Conservation (phyloP, 2,113 vertebrate species). For the Anoura caudifer region DNA sequence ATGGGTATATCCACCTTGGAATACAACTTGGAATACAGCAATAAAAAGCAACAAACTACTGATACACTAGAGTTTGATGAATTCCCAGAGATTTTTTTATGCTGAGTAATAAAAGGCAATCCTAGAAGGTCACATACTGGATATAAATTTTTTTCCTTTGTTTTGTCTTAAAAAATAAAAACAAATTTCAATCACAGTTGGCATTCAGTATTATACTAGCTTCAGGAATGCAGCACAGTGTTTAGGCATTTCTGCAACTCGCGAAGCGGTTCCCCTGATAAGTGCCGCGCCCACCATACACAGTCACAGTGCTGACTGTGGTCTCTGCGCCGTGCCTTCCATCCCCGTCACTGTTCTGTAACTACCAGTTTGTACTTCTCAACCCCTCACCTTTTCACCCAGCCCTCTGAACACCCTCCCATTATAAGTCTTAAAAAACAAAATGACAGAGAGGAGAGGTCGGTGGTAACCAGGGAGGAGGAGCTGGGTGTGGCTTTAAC, state of each 20-base stretch:
- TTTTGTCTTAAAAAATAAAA: neutral
- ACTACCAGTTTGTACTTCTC: neutral
- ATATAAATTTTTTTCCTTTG: neutral
- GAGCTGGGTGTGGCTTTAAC: neutral
- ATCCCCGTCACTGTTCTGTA: neutral
- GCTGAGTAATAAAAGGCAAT: neutral
- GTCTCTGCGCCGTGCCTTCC: neutral
- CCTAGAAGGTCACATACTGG: neutral
- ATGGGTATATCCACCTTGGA: fast-evolving
- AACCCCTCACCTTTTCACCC: neutral
- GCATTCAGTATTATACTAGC: neutral
- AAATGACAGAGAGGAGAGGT: neutral
- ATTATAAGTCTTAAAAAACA: neutral
- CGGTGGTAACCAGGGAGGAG: neutral
- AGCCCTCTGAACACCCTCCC: neutral
- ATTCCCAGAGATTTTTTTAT: neutral
- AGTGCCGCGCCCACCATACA: neutral
- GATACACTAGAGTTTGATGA: neutral
- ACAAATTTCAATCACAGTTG: neutral
- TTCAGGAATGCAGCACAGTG: neutral
- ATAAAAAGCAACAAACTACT: neutral
- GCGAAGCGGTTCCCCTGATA: neutral
- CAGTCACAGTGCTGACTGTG: neutral
- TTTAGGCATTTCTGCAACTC: neutral
- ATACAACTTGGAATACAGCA: neutral